phyloP scores from a whole-genome alignment of 2,797 vertebrate species.

The Peromyscus nudipes region DNA sequence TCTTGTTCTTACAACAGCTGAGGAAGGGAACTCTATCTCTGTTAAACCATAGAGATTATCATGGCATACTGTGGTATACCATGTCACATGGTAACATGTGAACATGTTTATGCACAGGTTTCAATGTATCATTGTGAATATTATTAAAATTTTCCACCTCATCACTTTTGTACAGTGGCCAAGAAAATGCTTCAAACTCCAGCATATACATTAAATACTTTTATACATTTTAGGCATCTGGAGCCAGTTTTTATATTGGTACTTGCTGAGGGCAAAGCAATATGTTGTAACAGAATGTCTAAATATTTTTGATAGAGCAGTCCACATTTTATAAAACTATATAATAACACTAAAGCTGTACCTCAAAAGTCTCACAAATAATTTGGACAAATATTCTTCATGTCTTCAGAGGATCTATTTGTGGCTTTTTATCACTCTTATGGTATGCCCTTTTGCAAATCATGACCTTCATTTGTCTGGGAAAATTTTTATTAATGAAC shows the following conservation, averaged over 20 bases:
- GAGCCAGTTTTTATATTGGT: constrained; percentile 87
- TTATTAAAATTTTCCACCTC: constrained; percentile 86
- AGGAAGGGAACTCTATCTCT: constrained; percentile 82
- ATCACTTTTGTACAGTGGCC: constrained; percentile 83
- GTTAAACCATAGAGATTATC: constrained; percentile 83
- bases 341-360: constrained; percentile 91
- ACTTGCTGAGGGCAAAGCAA: constrained; percentile 88
- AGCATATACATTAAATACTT: constrained; percentile 78
- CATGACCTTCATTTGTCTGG: background rate
- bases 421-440: background rate
- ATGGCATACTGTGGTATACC: background rate
- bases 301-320: constrained; percentile 91
- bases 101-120: constrained; percentile 88
- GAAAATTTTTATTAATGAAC: background rate
- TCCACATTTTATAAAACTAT: constrained; percentile 89
- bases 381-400: constrained; percentile 83
- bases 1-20: constrained; percentile 86
- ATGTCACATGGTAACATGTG: constrained; percentile 83
- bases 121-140: constrained; percentile 86
- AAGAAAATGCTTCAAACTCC: constrained; percentile 75
- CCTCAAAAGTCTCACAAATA: constrained; percentile 87
- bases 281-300: constrained; percentile 89
- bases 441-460: background rate
- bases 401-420: no score
- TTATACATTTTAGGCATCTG: constrained; percentile 84